Percentiles rank a stretch among this genome's conserved stretches.
phyloP scores from a whole-genome alignment of 1,140 invertebrate genomes.

The Macrocentrus cingulum region DNA sequence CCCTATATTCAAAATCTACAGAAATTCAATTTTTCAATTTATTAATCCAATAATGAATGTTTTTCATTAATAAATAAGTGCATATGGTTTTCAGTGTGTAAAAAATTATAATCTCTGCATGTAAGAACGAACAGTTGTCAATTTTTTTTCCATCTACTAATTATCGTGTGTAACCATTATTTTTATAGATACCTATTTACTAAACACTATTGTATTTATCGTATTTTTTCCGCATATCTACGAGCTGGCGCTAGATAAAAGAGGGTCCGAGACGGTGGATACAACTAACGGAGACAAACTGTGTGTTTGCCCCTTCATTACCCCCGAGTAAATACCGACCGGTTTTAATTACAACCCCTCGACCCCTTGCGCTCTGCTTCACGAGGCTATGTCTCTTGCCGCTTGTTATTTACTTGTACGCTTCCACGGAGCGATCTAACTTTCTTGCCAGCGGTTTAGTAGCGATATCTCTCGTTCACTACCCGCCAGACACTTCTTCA shows the following conservation, averaged over 20 bases:
- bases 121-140: too few species aligned
- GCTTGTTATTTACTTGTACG: constrained; percentile 54
- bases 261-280: constrained; percentile 35
- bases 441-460: constrained; percentile 50
- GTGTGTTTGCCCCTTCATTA: constrained; percentile 57
- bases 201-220: too few species aligned
- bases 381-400: constrained; percentile 47
- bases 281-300: constrained; percentile 55
- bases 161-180: too few species aligned
- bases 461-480: constrained; percentile 12
- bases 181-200: too few species aligned
- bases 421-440: constrained; percentile 44
- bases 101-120: too few species aligned
- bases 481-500: too few species aligned
- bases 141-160: too few species aligned
- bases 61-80: too few species aligned
- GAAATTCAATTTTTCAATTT: too few species aligned
- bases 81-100: too few species aligned
- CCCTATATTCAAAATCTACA: too few species aligned
- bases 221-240: background rate
- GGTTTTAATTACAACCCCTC: constrained; percentile 56
- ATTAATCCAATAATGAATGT: too few species aligned
- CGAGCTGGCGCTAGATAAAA: constrained; percentile 32
- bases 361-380: constrained; percentile 11
- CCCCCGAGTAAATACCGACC: constrained; percentile 52